phyloP scores from a whole-genome alignment of 1,140 invertebrate species.

The Popillia japonica region DNA sequence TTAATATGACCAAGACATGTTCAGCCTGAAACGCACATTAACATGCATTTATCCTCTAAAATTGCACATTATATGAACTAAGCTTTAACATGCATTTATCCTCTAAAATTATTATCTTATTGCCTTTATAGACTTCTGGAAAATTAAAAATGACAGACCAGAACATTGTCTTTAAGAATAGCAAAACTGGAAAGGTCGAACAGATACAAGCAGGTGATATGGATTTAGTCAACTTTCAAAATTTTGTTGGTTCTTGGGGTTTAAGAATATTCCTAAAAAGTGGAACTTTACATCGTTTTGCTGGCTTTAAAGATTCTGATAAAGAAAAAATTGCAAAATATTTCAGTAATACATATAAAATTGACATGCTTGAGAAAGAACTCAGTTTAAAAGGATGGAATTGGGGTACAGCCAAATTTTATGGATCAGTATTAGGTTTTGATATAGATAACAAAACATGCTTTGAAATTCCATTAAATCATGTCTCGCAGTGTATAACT shows the following conservation, averaged over 20 bases:
- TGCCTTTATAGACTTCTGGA: slow-evolving; percentile 73
- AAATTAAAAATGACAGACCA: slow-evolving; percentile 92
- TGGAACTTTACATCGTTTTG: slow-evolving; percentile 90
- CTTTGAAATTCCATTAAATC: slow-evolving; percentile 95
- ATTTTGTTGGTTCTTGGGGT: slow-evolving; percentile 89
- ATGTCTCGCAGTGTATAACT: slow-evolving; percentile 96
- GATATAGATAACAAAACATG: slow-evolving; percentile 88
- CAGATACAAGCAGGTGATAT: slow-evolving; percentile 86
- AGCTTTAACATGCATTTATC: not conserved
- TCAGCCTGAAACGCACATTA: too few species aligned
- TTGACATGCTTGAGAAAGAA: slow-evolving; percentile 90
- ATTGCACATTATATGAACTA: too few species aligned
- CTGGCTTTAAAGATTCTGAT: slow-evolving; percentile 91
- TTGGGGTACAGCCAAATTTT: slow-evolving; percentile 96
- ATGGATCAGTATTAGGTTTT: slow-evolving; percentile 91
- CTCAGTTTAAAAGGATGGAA: slow-evolving; percentile 98
- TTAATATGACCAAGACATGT: too few species aligned
- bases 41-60: slow-evolving; percentile 19
- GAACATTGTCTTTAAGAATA: slow-evolving; percentile 93
- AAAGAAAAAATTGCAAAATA: slow-evolving; percentile 87
- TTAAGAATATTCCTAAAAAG: slow-evolving; percentile 91
- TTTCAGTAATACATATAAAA: slow-evolving; percentile 84
- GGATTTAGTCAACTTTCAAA: slow-evolving; percentile 91
- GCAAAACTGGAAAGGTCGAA: slow-evolving; percentile 96
- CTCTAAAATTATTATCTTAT: slow-evolving; percentile 42